Evolutionary conservation across 1,140 invertebrate species (phyloP).

Genomic region (Aethina tumida): DNA sequence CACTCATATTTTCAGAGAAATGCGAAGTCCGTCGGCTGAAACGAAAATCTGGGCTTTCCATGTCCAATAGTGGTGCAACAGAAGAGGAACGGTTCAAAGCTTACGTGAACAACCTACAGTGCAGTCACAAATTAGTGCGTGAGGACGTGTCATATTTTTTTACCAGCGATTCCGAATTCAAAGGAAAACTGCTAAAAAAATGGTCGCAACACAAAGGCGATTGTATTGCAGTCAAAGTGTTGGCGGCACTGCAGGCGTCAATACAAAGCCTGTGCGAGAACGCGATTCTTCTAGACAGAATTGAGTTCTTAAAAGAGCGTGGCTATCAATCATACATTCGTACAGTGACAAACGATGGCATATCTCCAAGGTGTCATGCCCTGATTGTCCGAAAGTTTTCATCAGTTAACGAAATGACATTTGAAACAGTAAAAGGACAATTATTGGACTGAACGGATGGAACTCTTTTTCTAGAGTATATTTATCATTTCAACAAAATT

Average conservation of each 20-base stretch:
- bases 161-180: constrained; percentile 15
- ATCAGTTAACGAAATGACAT: too few relatives aligned
- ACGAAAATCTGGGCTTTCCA: constrained; percentile 43
- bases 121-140: constrained; percentile 31
- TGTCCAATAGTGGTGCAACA: constrained; percentile 39
- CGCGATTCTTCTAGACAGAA: constrained; percentile 54
- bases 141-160: constrained; percentile 6
- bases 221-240: constrained; percentile 31
- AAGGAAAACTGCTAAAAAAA: constrained; percentile 24
- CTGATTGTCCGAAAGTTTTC: too few relatives aligned
- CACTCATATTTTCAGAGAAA: constrained; percentile 39
- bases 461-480: too few relatives aligned
- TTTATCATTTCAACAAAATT: too few relatives aligned
- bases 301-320: constrained; percentile 51
- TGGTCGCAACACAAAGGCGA: constrained; percentile 24
- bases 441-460: too few relatives aligned
- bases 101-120: constrained; percentile 40
- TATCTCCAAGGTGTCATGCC: constrained; percentile 50
- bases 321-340: constrained; percentile 41
- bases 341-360: constrained; percentile 44
- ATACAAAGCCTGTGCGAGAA: constrained; percentile 51
- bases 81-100: constrained; percentile 31
- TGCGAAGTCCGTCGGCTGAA: constrained; percentile 42
- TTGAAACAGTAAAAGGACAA: too few relatives aligned
- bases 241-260: constrained; percentile 35